Evolutionary conservation across 2,888 invertebrate genomes (phyloP).

Genomic region (Leptopilina syphax): DNA sequence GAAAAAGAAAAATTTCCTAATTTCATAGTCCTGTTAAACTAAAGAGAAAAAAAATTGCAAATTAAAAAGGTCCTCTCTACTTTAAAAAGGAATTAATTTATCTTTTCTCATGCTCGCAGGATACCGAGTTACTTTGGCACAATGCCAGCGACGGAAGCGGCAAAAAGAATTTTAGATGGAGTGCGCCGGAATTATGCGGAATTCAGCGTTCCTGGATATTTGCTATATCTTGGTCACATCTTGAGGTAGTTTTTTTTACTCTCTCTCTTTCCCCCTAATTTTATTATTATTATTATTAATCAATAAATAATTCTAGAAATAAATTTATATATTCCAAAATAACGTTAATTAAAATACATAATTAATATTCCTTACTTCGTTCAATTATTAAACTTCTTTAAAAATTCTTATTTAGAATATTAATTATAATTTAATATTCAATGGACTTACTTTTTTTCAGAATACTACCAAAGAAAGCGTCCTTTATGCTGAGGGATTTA

Average conservation of each 20-base stretch:
- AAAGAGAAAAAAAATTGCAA: neutral
- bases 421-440: neutral
- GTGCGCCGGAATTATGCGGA: constrained; percentile 81
- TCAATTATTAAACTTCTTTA: neutral
- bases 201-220: constrained; percentile 82
- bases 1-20: neutral
- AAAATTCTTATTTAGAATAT: neutral
- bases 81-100: constrained; percentile 34
- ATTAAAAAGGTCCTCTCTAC: constrained; percentile 9
- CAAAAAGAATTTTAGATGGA: constrained; percentile 80
- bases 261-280: neutral
- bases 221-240: constrained; percentile 80
- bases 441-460: constrained; percentile 66
- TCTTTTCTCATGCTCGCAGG: constrained; percentile 69
- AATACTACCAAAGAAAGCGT: constrained; percentile 81
- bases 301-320: neutral
- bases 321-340: too few relatives aligned
- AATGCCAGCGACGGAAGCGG: constrained; percentile 80
- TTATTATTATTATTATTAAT: neutral
- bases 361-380: too few relatives aligned
- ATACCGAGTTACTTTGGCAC: constrained; percentile 84
- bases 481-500: constrained; percentile 80
- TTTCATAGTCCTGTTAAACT: neutral
- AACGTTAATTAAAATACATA: neutral
- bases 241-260: constrained; percentile 72